Base-by-base conservation (phyloP, 2,888 invertebrate genomes). In the Drosophila affinis region DNA sequence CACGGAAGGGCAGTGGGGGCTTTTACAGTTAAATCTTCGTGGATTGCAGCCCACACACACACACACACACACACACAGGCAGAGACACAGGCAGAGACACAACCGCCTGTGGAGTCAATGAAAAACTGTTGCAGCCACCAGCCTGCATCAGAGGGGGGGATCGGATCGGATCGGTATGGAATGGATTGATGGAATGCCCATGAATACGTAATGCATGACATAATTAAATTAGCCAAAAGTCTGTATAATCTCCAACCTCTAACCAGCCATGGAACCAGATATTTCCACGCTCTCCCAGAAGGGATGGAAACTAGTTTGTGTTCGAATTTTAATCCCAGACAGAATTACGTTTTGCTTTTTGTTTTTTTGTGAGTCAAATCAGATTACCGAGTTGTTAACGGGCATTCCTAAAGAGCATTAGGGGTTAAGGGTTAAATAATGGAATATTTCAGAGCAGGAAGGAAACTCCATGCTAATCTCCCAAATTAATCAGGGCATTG, bases 221-320 rank as follows among this genome's bases (percentile, higher is more conserved):
- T 72, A 72, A 72, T 72, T 63, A 63, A 72, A 72, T 72, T 72
- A 72, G 72, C 58, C 71, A 61, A 70, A 61, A 72, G 71, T 72
- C 58, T 29, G 27, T 9, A 48, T 70, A 69, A 69, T 59, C 58
- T 53, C 44, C 17, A 21, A 21, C 21, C 21, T 5, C 2, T 12
- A 32, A 10, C 39, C 3, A 9, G 3, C 34, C 27, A 32, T 24
- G n/a, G 27, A 5, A 27, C 27, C 27, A 29, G 34, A 12, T 4
- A 3, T 14, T 2, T 12, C 34, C 14, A 5, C 2, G 5, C 2
- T 6, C 14, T 6, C 39, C 29, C n/a, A 17, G 32, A 29, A 62
- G 62, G 62, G 67, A 51, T 62, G 62, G 51, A 51, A 14, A 14
- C 24, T 32, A n/a, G 10, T 32, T 67, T 34, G 18, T 17, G 34